Evolutionary conservation across 2,888 invertebrate genomes (phyloP), one percentile per base, ranked within the genome.

Genomic region (Masnerella sp.): DNA sequence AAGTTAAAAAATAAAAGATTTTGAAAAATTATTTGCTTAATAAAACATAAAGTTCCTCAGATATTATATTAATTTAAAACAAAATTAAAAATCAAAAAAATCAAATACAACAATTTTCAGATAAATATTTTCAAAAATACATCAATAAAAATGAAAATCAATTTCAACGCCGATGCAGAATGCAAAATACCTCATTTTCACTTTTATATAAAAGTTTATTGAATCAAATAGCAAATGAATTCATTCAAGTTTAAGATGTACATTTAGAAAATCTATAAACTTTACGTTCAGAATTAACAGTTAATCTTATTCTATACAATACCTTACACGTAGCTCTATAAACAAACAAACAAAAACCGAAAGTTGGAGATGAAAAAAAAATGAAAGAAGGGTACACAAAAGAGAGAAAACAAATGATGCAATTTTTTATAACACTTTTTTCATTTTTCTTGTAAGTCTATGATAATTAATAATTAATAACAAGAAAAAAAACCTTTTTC

Each of bases 391-490:
- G 69, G 49, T 69, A 18, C 64, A 64, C 59, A 69, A 56, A 64
- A 74, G 49, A 73, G 47, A 80, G 52, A 81, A 83, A 83, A 83
- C 79, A 82, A 82, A 79, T 80, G 78, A 78, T 82, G 80, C 78
- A 80, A 76, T 81, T 83, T 85, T 86, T 84, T 81, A 85, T 85
- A 85, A 87, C 86, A 85, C 85, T 84, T 86, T 85, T 85, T 86
- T 86, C 84, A 84, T 85, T 85, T 86, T 83, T 84, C 84, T 83
- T 83, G 83, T 84, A 85, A 83, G 83, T 85, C 83, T 86, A 86
- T 84, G 84, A 81, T 86, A 86, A 83, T 83, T 84, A 83, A 87
- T 84, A 81, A 84, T 85, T 84, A 85, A 86, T 84, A 87, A 86
- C 84, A 86, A 86, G 86, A 84, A 84, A 84, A 84, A 85, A 84